Evolutionary conservation across 2,797 vertebrate genomes (phyloP).

Genomic region (Prionace glauca): DNA sequence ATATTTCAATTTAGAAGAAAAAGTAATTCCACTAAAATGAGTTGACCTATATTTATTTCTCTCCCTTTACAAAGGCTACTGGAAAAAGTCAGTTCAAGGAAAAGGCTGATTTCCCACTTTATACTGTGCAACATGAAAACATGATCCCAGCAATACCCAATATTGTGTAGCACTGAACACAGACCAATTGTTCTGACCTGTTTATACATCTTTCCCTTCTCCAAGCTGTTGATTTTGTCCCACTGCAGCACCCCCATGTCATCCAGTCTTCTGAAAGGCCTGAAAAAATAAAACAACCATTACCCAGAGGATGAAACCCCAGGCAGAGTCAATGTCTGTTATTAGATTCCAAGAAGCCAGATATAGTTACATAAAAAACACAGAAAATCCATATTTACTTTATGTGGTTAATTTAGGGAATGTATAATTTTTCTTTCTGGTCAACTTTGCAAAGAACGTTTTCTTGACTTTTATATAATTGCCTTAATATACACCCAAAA

Average conservation of each 20-base stretch:
- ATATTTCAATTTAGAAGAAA: background rate
- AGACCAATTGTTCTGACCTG: conserved; percentile 55
- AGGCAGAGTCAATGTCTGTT: no score
- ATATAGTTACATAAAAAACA: background rate
- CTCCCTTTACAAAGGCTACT: background rate
- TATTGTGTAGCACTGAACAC: background rate
- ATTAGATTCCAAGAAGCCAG: background rate
- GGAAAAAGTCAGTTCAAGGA: background rate
- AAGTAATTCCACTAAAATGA: background rate
- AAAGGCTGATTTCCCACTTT: background rate
- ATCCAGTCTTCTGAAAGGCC: conserved; percentile 69
- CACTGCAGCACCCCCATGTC: conserved; percentile 65
- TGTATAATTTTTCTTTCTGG: background rate
- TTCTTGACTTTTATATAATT: background rate
- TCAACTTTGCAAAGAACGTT: background rate
- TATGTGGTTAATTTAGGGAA: background rate
- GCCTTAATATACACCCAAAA: background rate
- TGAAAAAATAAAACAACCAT: conserved; percentile 40
- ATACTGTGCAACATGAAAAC: background rate
- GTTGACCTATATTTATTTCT: background rate
- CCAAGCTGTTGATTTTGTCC: conserved; percentile 65
- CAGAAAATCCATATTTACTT: background rate
- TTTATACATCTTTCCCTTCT: conserved; percentile 72
- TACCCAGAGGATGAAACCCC: background rate
- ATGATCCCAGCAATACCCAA: background rate